Percentiles rank a stretch among this genome's conserved stretches.
These are phyloP conservation scores for Camelus bactrianus DNA, from an alignment of 2,113 vertebrate genomes.

Conservation along the genomic window DNA sequence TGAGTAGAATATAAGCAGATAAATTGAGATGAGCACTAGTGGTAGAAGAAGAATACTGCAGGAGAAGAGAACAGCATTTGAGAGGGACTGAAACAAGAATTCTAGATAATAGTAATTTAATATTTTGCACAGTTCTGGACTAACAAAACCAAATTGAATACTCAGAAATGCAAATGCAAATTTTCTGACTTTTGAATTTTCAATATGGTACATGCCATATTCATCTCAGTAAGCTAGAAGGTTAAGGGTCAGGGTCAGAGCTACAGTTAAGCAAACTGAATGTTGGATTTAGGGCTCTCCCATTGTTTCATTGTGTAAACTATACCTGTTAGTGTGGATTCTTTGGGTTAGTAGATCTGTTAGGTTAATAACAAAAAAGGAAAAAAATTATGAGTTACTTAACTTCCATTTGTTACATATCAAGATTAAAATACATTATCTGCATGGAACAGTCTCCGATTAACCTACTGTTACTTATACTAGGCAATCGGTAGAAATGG, in stretches of 20 bases:
- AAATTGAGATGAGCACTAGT: background rate
- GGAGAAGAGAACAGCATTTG: background rate
- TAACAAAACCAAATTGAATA: background rate
- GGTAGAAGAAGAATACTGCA: background rate
- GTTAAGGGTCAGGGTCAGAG: background rate
- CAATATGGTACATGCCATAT: background rate
- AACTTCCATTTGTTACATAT: background rate
- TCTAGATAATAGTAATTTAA: background rate
- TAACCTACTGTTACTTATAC: background rate
- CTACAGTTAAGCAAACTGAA: background rate
- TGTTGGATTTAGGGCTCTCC: background rate
- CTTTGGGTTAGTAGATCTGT: background rate
- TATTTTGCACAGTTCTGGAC: background rate
- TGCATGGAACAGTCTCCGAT: background rate
- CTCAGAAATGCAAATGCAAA: conserved; percentile 3
- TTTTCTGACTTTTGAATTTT: background rate
- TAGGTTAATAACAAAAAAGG: background rate
- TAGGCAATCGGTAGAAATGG: background rate
- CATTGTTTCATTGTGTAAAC: background rate
- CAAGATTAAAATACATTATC: conserved; percentile 12
- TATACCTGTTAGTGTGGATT: background rate
- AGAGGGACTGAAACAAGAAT: background rate
- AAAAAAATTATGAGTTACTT: background rate
- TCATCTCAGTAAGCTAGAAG: background rate
- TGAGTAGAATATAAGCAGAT: background rate